These are phyloP conservation scores for Platycheirus rosarum DNA, from an alignment of 2,888 invertebrate species.

Conservation along the genomic window DNA sequence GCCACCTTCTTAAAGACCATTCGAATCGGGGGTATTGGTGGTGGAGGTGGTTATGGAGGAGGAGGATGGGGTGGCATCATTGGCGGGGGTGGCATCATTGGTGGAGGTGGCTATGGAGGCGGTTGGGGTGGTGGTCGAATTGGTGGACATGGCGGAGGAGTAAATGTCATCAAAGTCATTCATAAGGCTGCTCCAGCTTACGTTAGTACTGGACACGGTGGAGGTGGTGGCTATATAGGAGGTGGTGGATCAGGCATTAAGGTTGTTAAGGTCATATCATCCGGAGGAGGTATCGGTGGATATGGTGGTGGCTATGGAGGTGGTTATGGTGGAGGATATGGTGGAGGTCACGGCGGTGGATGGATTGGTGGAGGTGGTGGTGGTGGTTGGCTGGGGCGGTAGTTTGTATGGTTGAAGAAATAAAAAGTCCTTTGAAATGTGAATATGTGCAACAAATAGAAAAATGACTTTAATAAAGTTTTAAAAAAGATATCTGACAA, in stretches of 20 bases:
- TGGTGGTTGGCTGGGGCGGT: not conserved
- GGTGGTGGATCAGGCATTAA: conserved; percentile 37
- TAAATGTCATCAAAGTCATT: not conserved
- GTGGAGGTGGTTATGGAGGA: conserved; percentile 30
- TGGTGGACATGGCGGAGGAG: conserved; percentile 22
- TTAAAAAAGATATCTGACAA: too few relatives aligned
- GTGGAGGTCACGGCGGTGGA: conserved; percentile 15
- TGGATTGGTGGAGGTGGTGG: not conserved
- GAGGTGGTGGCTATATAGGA: conserved; percentile 38
- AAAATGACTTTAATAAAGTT: too few relatives aligned
- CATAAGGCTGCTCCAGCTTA: not conserved
- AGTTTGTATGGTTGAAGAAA: conserved; percentile 52
- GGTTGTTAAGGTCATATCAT: conserved; percentile 40
- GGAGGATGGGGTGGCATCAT: conserved; percentile 11
- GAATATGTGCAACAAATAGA: not conserved
- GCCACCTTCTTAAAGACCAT: conserved; percentile 44
- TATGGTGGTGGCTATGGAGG: conserved; percentile 41
- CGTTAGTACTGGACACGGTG: not conserved
- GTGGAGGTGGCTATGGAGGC: conserved; percentile 6
- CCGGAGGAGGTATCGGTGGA: conserved; percentile 25
- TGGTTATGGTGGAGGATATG: conserved; percentile 41
- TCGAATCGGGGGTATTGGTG: conserved; percentile 37
- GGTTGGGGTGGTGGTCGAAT: conserved; percentile 17
- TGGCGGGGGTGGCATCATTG: conserved; percentile 9
- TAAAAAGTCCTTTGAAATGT: conserved; percentile 12